Percentiles rank a stretch among this genome's conserved stretches.
Conservation (phyloP, 2,888 invertebrate species). For the Microctonus aethiopoides region DNA sequence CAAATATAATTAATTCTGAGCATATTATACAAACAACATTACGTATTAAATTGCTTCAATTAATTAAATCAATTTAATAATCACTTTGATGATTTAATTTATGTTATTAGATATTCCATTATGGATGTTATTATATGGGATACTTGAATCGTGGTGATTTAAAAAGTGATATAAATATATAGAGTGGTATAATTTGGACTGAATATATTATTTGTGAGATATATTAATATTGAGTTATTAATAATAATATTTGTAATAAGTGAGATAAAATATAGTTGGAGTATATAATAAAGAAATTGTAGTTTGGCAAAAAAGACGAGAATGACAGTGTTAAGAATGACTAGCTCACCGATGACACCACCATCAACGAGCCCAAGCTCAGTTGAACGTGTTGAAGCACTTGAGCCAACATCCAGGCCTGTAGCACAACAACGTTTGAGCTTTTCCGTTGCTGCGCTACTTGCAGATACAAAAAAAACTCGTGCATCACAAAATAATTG, state of each 20-base stretch:
- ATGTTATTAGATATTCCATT: no score
- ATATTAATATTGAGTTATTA: no score
- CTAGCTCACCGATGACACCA: conserved; percentile 59
- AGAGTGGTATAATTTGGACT: neutral
- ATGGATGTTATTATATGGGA: no score
- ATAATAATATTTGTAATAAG: neutral
- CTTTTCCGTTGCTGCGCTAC: conserved; percentile 72
- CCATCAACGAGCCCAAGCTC: conserved; percentile 57
- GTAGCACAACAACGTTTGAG: conserved; percentile 63
- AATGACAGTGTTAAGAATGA: conserved; percentile 66
- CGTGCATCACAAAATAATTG: conserved; percentile 20
- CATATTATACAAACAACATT: neutral
- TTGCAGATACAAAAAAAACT: conserved; percentile 68
- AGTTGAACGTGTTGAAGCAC: conserved; percentile 45
- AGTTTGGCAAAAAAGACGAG: conserved; percentile 41
- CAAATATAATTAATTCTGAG: neutral
- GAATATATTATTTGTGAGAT: neutral
- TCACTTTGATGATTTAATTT: no score
- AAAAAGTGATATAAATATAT: conserved; percentile 4
- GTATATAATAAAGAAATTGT: no score
- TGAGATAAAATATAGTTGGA: no score
- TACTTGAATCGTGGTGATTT: no score
- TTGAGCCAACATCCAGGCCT: conserved; percentile 43
- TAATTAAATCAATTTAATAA: no score
- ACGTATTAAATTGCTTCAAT: no score